Conservation (phyloP, 2,113 vertebrate genomes). For the Crocuta crocuta region DNA sequence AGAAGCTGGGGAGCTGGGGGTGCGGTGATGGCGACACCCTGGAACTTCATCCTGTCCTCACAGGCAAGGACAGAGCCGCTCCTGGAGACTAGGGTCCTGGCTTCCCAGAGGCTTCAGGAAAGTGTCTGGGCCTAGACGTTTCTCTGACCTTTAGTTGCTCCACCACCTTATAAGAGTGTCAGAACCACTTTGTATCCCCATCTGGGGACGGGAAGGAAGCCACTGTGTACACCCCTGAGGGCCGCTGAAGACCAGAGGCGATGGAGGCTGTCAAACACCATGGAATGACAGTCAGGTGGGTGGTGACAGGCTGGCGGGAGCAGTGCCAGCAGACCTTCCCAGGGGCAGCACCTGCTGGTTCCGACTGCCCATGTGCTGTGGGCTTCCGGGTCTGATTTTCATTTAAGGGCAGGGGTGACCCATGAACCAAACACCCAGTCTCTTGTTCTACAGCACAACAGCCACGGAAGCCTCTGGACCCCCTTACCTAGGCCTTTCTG, state of each 20-base stretch:
- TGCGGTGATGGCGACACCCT: background rate
- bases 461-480: fast-evolving
- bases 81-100: background rate
- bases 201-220: background rate
- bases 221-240: fast-evolving
- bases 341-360: background rate
- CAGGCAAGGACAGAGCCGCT: background rate
- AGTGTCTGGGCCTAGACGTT: background rate
- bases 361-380: background rate
- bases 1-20: too few relatives aligned
- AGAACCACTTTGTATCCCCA: background rate
- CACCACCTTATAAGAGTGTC: background rate
- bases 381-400: background rate
- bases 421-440: background rate
- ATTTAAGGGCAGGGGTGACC: background rate
- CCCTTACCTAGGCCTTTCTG: constrained; percentile 97
- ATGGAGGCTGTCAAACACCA: fast-evolving
- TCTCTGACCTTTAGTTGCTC: background rate
- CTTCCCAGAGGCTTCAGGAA: background rate
- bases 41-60: background rate
- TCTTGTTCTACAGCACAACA: background rate
- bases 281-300: background rate
- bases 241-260: background rate
- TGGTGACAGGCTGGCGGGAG: background rate
- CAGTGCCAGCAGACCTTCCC: background rate